These are phyloP conservation scores for Luehdorfia chinensis DNA, from an alignment of 1,140 invertebrate genomes.

Conservation along the genomic window DNA sequence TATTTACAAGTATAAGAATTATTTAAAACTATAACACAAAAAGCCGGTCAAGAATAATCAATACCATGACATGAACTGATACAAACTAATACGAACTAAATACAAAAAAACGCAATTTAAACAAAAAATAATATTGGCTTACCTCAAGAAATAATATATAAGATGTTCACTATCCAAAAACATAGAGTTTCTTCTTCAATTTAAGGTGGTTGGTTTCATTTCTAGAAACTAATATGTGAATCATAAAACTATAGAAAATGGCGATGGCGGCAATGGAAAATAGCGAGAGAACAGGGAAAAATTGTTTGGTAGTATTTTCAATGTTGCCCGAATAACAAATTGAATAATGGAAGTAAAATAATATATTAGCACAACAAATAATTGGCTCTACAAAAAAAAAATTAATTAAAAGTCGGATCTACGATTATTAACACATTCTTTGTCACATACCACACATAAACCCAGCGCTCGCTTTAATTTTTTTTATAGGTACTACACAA, in stretches of 20 bases:
- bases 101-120: background rate
- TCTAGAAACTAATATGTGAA: background rate
- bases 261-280: conserved; percentile 43
- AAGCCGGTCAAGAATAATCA: conserved; percentile 27
- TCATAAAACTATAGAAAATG: conserved; percentile 38
- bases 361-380: too few species aligned
- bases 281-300: conserved; percentile 6
- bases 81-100: conserved; percentile 9
- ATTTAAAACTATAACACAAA: background rate
- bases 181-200: background rate
- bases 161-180: background rate
- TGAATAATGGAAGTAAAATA: background rate
- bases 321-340: background rate
- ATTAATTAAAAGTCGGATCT: too few species aligned
- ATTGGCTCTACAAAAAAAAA: too few species aligned
- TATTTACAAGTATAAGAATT: too few species aligned
- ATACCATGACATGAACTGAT: conserved; percentile 24
- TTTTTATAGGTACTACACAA: too few species aligned
- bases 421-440: too few species aligned
- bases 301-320: background rate
- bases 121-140: conserved; percentile 1
- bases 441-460: too few species aligned
- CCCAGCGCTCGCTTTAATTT: too few species aligned
- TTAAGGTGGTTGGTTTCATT: background rate
- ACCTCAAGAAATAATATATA: conserved; percentile 2